Evolutionary conservation across 2,888 invertebrate genomes (phyloP), one percentile per base, ranked within the genome.

Genomic region (Lordiphosa fenestrarum): DNA sequence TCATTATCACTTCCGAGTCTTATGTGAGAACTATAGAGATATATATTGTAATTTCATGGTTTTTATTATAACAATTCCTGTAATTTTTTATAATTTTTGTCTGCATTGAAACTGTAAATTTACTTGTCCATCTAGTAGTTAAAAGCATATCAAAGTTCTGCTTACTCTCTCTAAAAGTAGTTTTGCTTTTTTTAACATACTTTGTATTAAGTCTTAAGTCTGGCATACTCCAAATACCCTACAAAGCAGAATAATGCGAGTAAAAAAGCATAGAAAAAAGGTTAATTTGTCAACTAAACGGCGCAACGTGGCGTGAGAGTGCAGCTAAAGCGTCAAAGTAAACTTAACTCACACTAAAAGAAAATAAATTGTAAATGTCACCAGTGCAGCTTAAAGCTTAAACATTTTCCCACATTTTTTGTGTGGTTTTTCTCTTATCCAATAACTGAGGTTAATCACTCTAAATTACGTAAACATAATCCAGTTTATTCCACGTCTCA

Each of bases 391-490:
- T 51, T 5, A 49, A 71, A 56, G 56, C 53, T 53, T 48, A 13
- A 19, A 60, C 36, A 63, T 56, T 66, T 60, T 53, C 41, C 15
- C 56, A 64, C 52, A 80, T 61, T 75, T 66, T 76, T 65, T 63
- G 60, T 71, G 77, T 38, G 76, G 73, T 65, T 60, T 69, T 59
- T 41, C 37, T 49, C 51, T 33, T 15, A 44, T 23, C 47, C 37
- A n/a, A 35, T 48, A 57, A 58, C 66, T 67, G 63, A 69, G 75
- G 69, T 70, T 80, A 82, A 80, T 80, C 73, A 80, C 73, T 62
- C 63, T 69, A 76, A 80, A 82, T 82, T 80, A 82, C 76, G 76
- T 73, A 80, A 80, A 82, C 76, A 80, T 73, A 80, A 80, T 80
- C 73, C 78, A 73, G 58, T 67, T 80, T 78, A 82, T 73, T 69